A percentile compares a stretch with the other conserved stretches of the same genome.
These are phyloP conservation scores for Tichodroma muraria DNA, from an alignment of 2,113 vertebrate genomes.

Conservation along the genomic window DNA sequence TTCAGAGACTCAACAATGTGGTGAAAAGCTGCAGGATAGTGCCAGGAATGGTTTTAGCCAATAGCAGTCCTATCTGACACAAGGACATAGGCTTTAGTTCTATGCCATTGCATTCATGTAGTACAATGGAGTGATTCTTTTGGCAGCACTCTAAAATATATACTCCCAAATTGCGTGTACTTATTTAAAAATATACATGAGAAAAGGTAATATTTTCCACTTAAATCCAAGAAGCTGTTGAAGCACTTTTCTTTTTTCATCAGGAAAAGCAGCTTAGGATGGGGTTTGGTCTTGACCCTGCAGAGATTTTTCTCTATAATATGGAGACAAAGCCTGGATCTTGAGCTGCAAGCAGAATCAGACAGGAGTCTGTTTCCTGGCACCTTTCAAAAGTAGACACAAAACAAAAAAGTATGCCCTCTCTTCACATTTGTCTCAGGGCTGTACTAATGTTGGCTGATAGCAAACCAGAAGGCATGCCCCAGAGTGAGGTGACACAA, in stretches of 20 bases:
- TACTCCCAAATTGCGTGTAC: neutral
- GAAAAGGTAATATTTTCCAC: neutral
- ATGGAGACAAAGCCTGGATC: neutral
- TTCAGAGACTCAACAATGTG: neutral
- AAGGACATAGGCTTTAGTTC: neutral
- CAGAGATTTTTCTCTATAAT: neutral
- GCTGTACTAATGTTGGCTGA: neutral
- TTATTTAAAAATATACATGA: neutral
- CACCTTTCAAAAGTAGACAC: neutral
- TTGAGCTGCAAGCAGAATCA: neutral
- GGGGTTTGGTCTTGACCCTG: accelerated
- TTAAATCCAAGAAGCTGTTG: neutral
- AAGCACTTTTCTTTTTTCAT: neutral
- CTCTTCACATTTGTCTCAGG: neutral
- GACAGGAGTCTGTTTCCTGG: neutral
- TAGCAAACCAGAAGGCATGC: neutral
- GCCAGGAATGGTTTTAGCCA: neutral
- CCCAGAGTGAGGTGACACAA: neutral
- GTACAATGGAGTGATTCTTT: neutral
- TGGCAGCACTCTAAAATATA: neutral
- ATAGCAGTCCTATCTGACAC: neutral
- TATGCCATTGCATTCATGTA: neutral
- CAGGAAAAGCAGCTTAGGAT: neutral
- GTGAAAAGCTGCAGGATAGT: neutral
- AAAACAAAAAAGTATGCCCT: neutral